phyloP scores from a whole-genome alignment of 2,113 vertebrate species.

The Girardinichthys multiradiatus region DNA sequence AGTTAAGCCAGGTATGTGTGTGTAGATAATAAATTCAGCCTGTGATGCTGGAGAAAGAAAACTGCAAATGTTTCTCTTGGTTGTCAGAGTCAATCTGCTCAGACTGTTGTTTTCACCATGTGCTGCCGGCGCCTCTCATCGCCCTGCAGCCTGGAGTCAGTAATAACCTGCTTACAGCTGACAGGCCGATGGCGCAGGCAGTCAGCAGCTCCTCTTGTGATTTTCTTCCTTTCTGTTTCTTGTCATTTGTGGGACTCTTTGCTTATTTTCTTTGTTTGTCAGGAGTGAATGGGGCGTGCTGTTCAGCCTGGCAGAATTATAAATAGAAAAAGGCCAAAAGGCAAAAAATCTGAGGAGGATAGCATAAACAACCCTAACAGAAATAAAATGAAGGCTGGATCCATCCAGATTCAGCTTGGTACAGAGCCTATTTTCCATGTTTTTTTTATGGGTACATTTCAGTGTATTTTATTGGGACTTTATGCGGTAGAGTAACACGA shows the following conservation, averaged over 20 bases:
- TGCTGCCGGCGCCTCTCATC: conserved; percentile 16
- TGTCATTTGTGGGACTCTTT: conserved; percentile 25
- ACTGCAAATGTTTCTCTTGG: conserved; percentile 2
- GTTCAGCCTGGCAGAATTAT: conserved; percentile 13
- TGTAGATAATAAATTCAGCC: not conserved
- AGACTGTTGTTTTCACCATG: conserved; percentile 14
- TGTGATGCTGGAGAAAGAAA: conserved; percentile 21
- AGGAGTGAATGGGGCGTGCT: conserved; percentile 26
- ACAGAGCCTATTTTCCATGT: not conserved
- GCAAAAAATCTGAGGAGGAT: conserved; percentile 8
- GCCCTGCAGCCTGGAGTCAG: conserved; percentile 42
- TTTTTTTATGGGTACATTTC: not conserved
- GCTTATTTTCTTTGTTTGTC: conserved; percentile 12
- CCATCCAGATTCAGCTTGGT: too few species aligned
- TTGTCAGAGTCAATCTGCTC: conserved; percentile 47
- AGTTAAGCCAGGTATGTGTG: conserved; percentile 15
- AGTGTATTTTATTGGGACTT: not conserved
- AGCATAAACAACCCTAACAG: not conserved
- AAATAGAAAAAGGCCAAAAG: not conserved
- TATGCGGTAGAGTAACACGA: not conserved
- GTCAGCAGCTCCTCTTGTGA: conserved; percentile 54
- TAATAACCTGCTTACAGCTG: conserved; percentile 45
- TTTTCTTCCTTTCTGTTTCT: conserved; percentile 26
- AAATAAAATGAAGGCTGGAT: not conserved
- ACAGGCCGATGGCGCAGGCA: conserved; percentile 29